A percentile compares a stretch with the other conserved stretches of the same genome.
phyloP scores from a whole-genome alignment of 2,888 invertebrate species.

The Agrypnus murinus region DNA sequence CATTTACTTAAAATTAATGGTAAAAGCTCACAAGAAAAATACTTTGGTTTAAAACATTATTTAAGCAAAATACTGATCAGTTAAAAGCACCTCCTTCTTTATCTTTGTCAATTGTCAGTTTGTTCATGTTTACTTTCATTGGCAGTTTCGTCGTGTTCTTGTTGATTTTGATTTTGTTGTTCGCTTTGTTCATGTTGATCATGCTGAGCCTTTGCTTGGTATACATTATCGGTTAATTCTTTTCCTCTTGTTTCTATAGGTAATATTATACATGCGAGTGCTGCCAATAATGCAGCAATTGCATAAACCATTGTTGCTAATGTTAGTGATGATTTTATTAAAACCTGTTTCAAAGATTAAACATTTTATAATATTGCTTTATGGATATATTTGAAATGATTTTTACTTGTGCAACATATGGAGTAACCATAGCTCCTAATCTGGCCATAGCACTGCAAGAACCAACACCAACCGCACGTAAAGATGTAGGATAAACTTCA shows the following conservation, averaged over 20 bases:
- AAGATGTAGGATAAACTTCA: conserved; percentile 93
- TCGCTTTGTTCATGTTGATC: conserved; percentile 20
- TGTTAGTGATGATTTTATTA: conserved; percentile 82
- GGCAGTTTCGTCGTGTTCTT: no score
- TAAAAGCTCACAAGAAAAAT: conserved; percentile 23
- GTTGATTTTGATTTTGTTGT: conserved; percentile 5
- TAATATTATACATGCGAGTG: conserved; percentile 83
- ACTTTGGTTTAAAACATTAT: conserved; percentile 45
- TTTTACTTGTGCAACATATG: conserved; percentile 92
- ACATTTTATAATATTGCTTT: background rate
- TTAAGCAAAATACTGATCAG: conserved; percentile 32
- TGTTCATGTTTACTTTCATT: background rate
- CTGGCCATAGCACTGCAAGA: conserved; percentile 93
- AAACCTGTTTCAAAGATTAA: conserved; percentile 76
- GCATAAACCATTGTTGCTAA: conserved; percentile 87
- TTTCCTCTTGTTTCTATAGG: conserved; percentile 91
- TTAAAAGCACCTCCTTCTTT: conserved; percentile 39
- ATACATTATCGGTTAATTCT: conserved; percentile 77
- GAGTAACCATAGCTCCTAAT: conserved; percentile 94
- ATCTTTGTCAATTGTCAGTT: no score
- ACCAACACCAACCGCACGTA: conserved; percentile 93
- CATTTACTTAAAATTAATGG: conserved; percentile 27
- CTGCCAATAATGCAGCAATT: conserved; percentile 83
- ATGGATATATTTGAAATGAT: background rate
- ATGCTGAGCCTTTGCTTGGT: conserved; percentile 33